These are phyloP conservation scores for Poeciliopsis turrubarensis DNA, from an alignment of 2,113 vertebrate species.

Conservation along the genomic window DNA sequence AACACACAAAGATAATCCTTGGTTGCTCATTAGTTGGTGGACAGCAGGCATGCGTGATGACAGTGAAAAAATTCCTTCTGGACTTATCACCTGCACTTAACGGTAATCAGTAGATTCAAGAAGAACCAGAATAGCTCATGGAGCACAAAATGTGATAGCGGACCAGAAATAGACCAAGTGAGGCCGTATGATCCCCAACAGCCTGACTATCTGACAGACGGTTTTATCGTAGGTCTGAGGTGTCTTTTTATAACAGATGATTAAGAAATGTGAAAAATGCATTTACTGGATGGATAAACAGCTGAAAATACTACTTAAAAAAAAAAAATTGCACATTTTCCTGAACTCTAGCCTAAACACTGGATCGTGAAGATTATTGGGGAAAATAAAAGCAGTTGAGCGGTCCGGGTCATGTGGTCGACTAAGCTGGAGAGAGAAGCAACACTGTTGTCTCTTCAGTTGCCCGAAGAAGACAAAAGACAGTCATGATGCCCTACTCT, in stretches of 20 bases:
- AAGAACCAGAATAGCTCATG: slow-evolving; percentile 71
- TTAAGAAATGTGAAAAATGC: not conserved
- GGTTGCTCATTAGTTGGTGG: slow-evolving; percentile 8
- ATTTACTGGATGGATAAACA: not conserved
- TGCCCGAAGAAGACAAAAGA: not conserved
- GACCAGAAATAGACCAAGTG: slow-evolving; percentile 73
- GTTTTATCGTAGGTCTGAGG: not conserved
- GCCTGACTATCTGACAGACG: slow-evolving; percentile 21
- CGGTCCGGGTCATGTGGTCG: no score
- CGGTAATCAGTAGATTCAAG: slow-evolving; percentile 75
- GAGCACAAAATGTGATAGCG: slow-evolving; percentile 71
- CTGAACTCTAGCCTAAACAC: not conserved
- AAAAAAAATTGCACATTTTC: not conserved
- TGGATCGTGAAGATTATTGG: not conserved
- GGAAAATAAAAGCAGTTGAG: no score
- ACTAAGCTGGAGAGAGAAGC: no score
- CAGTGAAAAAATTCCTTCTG: slow-evolving; percentile 52
- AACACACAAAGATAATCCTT: not conserved
- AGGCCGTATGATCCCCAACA: slow-evolving; percentile 24
- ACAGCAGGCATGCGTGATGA: not conserved
- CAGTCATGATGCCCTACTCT: not conserved
- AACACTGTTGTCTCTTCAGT: no score
- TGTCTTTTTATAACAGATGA: not conserved
- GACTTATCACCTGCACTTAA: slow-evolving; percentile 54
- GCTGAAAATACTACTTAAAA: not conserved